A percentile compares a stretch with the other conserved stretches of the same genome.
Conservation (phyloP, 37 sponge, comb jelly and placozoan genomes). For the Cliona cf. orientalis region DNA sequence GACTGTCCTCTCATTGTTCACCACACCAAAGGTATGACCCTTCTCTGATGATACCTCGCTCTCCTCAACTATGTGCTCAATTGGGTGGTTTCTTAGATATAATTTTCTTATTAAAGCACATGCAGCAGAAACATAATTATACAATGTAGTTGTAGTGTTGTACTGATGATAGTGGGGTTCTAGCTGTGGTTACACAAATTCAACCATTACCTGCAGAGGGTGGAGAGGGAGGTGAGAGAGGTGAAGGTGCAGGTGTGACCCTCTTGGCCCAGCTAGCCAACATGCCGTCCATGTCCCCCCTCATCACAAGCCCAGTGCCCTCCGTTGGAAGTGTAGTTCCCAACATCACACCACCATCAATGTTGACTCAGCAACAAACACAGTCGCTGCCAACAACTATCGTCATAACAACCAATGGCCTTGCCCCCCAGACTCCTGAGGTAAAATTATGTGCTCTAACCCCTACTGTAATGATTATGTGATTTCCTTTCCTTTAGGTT, state of each 20-base stretch:
- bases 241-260: conserved; percentile 28
- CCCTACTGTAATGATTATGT: background rate
- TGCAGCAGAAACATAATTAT: background rate
- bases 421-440: conserved; percentile 17
- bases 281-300: conserved; percentile 66
- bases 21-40: conserved; percentile 21
- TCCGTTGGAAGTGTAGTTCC: conserved; percentile 60
- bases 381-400: background rate
- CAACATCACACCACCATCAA: conserved; percentile 27
- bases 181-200: too few relatives aligned
- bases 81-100: background rate
- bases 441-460: background rate
- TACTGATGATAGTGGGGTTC: too few relatives aligned
- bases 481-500: conserved; percentile 15
- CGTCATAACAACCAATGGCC: conserved; percentile 36
- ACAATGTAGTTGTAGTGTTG: background rate
- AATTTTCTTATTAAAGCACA: conserved; percentile 3
- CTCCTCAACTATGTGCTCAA: too few relatives aligned
- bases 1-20: conserved; percentile 88
- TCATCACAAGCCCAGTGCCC: conserved; percentile 55
- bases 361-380: background rate
- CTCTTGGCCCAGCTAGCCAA: conserved; percentile 49
- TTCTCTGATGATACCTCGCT: too few relatives aligned
- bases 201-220: background rate
- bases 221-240: background rate